Evolutionary conservation across 2,888 invertebrate species (phyloP).

Genomic region (Drosophila mercatorum): DNA sequence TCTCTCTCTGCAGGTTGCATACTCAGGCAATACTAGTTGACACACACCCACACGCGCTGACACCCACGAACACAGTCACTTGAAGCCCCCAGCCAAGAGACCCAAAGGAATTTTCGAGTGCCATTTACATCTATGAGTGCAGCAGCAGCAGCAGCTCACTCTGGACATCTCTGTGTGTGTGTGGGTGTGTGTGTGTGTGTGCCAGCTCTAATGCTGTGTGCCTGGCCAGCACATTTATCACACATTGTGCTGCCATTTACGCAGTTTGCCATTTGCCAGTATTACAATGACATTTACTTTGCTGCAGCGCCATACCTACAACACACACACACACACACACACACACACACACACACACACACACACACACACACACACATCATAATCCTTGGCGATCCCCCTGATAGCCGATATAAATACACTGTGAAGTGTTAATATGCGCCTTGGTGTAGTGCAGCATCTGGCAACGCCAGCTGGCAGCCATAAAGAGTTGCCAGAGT

Average conservation of each 20-base stretch:
- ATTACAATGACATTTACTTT: conserved; percentile 40
- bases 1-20: too few relatives aligned
- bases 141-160: conserved; percentile 24
- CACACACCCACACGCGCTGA: not conserved
- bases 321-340: conserved; percentile 5
- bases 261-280: conserved; percentile 52
- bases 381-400: conserved; percentile 1
- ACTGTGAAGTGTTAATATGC: conserved; percentile 9
- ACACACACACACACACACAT: not conserved
- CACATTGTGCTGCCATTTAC: conserved; percentile 68
- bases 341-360: not conserved
- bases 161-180: not conserved
- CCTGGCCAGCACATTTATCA: conserved; percentile 72
- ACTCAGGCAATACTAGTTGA: too few relatives aligned
- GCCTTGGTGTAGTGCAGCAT: not conserved
- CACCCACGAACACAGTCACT: conserved; percentile 53
- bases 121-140: conserved; percentile 73
- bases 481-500: not conserved
- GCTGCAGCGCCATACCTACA: conserved; percentile 2
- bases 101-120: conserved; percentile 75
- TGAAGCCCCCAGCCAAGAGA: conserved; percentile 40
- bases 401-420: conserved; percentile 22
- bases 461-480: conserved; percentile 24
- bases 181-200: conserved; percentile 20
- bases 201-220: conserved; percentile 49